These are phyloP conservation scores for Opisthocomus hoazin DNA, from an alignment of 2,113 vertebrate species.

Conservation along the genomic window DNA sequence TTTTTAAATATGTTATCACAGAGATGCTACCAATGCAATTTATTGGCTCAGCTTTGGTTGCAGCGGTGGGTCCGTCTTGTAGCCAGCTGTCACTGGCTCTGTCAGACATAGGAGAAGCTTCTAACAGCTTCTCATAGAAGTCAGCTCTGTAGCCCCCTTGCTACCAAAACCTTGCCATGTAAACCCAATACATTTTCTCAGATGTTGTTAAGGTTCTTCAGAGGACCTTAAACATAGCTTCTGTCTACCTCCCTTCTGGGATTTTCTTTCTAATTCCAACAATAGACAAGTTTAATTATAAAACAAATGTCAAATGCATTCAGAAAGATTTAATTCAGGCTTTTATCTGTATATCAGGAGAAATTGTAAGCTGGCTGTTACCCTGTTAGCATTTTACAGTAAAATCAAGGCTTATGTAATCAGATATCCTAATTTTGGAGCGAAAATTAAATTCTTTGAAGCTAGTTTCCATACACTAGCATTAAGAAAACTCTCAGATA, in stretches of 20 bases:
- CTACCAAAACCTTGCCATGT: neutral
- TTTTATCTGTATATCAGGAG: neutral
- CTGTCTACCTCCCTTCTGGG: neutral
- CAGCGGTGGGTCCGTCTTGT: fast-evolving
- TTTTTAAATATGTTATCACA: neutral
- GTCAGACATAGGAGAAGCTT: neutral
- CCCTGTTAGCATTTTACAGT: neutral
- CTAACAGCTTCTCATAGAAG: neutral
- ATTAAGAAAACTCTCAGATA: neutral
- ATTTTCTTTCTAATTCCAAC: neutral
- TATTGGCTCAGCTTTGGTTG: neutral
- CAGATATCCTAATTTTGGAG: neutral
- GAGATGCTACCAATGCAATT: neutral
- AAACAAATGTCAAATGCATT: neutral
- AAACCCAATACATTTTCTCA: neutral
- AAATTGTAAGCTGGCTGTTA: neutral
- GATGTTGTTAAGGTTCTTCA: neutral
- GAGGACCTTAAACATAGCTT: neutral
- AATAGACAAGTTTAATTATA: neutral
- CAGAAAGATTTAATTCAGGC: neutral
- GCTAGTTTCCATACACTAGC: neutral
- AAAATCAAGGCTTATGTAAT: neutral
- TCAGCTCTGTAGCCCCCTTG: fast-evolving
- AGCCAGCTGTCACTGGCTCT: fast-evolving
- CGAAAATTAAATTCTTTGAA: neutral